Evolutionary conservation across 1,140 invertebrate genomes (phyloP).

Genomic region (Mizuhopecten yessoensis): DNA sequence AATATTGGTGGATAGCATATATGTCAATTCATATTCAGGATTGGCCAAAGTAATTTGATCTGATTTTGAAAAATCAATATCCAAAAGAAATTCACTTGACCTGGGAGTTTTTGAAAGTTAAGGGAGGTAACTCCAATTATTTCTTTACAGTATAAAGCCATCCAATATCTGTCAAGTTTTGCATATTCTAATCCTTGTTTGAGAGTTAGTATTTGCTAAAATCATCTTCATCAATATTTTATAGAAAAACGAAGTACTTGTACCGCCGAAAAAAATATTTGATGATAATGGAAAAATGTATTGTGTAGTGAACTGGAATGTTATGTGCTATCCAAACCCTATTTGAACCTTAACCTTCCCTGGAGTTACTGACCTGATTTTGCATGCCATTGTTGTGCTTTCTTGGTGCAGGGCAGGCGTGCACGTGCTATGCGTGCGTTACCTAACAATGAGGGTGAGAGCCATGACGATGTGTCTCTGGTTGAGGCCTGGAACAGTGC

Average conservation of each 20-base stretch:
- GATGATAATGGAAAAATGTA: background rate
- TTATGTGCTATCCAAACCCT: background rate
- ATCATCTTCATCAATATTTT: too few relatives aligned
- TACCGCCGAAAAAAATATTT: background rate
- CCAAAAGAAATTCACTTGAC: too few relatives aligned
- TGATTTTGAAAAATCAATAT: background rate
- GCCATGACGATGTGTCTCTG: conserved; percentile 36
- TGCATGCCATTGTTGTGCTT: conserved; percentile 36
- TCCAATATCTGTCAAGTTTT: too few relatives aligned
- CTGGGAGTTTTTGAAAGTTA: too few relatives aligned
- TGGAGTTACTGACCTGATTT: background rate
- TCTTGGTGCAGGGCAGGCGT: conserved; percentile 51
- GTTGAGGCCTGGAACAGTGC: conserved; percentile 41
- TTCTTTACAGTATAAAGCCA: too few relatives aligned
- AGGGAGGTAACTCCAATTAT: background rate
- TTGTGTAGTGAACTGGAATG: background rate
- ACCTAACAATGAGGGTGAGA: conserved; percentile 43
- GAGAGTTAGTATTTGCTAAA: too few relatives aligned
- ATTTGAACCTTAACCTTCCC: background rate
- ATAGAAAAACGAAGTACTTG: too few relatives aligned
- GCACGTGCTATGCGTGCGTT: conserved; percentile 44
- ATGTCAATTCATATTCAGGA: background rate
- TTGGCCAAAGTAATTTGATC: too few relatives aligned
- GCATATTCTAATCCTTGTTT: too few relatives aligned
- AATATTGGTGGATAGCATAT: background rate